Evolutionary conservation across 2,797 vertebrate species (phyloP).

Genomic region (Esox lucius): DNA sequence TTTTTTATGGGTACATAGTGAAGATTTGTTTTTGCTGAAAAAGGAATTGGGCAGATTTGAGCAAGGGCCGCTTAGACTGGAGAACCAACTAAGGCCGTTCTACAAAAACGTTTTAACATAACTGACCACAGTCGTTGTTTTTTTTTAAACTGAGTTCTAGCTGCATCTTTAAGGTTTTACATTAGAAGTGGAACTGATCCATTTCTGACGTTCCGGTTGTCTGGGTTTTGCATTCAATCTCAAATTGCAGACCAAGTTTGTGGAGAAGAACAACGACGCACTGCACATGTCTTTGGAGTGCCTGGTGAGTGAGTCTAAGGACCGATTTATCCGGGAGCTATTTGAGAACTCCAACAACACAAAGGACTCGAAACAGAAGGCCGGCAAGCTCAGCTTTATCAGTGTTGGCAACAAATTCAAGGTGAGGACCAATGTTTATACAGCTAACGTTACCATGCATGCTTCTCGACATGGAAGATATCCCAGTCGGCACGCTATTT

Average conservation of each 20-base stretch:
- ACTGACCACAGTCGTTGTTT: not conserved
- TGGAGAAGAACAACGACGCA: slow-evolving; percentile 98
- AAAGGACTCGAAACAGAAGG: slow-evolving; percentile 90
- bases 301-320: slow-evolving; percentile 93
- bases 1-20: too few relatives aligned
- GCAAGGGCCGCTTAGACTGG: too few relatives aligned
- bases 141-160: not conserved
- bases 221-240: not conserved
- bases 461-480: not conserved
- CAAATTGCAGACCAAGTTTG: slow-evolving; percentile 86
- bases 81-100: too few relatives aligned
- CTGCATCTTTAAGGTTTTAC: not conserved
- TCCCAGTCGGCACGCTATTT: not conserved
- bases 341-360: slow-evolving; percentile 89
- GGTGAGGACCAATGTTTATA: slow-evolving; percentile 67
- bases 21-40: too few relatives aligned
- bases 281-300: slow-evolving; percentile 93
- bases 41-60: too few relatives aligned
- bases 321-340: slow-evolving; percentile 86
- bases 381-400: slow-evolving; percentile 96
- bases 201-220: too few relatives aligned
- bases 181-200: too few relatives aligned
- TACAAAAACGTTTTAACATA: not conserved
- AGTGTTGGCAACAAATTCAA: slow-evolving; percentile 98
- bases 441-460: not conserved